These are phyloP conservation scores for Drosophila recens DNA, from an alignment of 2,888 invertebrate genomes.

Conservation along the genomic window DNA sequence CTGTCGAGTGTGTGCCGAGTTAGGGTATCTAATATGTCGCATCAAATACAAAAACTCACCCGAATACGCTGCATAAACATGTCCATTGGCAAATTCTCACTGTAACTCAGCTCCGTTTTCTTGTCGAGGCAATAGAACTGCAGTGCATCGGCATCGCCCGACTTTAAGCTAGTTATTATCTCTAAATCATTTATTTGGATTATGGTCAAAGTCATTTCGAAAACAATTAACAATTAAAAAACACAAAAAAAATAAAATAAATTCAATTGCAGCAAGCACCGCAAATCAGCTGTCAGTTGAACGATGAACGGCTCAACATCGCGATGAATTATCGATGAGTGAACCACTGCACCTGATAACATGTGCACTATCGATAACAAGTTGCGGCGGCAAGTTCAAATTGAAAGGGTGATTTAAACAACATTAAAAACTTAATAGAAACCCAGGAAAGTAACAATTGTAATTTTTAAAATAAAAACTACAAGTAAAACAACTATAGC, in stretches of 20 bases:
- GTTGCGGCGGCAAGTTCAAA: slow-evolving; percentile 2
- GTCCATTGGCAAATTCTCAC: slow-evolving; percentile 39
- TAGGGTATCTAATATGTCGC: not conserved
- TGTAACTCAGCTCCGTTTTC: slow-evolving; percentile 31
- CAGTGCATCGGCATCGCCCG: not conserved
- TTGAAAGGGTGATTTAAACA: not conserved
- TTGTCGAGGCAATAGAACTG: slow-evolving; percentile 36
- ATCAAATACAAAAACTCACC: slow-evolving; percentile 6
- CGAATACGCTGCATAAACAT: slow-evolving; percentile 52
- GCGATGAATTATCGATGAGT: not conserved
- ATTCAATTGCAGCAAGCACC: not conserved
- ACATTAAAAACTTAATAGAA: not conserved
- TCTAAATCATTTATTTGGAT: slow-evolving; percentile 10
- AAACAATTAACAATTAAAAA: not conserved
- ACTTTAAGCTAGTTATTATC: slow-evolving; percentile 9
- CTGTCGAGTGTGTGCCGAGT: slow-evolving; percentile 46
- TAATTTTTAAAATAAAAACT: too few relatives aligned
- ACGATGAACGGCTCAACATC: not conserved
- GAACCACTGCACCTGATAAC: not conserved
- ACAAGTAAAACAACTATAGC: too few relatives aligned
- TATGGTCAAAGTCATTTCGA: slow-evolving; percentile 38
- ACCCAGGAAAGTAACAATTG: too few relatives aligned
- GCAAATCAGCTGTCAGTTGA: slow-evolving; percentile 2
- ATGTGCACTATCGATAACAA: slow-evolving; percentile 38
- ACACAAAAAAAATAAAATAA: not conserved